These are phyloP conservation scores for Saccostrea cuccullata DNA, from an alignment of 1,140 invertebrate genomes.

Conservation along the genomic window DNA sequence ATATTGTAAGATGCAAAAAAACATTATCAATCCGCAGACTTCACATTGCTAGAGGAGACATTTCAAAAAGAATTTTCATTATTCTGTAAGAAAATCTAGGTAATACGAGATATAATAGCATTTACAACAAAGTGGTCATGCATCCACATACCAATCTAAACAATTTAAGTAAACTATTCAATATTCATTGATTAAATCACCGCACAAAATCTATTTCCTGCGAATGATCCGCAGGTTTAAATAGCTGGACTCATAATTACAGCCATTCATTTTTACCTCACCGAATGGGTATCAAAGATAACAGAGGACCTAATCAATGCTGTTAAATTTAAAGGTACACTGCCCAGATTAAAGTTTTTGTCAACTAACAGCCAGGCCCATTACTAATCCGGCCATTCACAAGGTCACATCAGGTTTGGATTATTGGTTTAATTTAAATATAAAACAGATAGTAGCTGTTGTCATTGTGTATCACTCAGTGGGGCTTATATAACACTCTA, in stretches of 20 bases:
- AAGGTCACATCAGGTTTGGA: neutral
- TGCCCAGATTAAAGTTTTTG: neutral
- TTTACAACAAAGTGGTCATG: neutral
- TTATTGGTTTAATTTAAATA: constrained; percentile 1
- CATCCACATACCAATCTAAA: neutral
- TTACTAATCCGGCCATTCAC: neutral
- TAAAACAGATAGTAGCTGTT: constrained; percentile 13
- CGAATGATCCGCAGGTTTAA: neutral
- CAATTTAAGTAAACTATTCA: neutral
- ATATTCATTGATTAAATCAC: neutral
- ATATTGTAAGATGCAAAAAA: too few relatives aligned
- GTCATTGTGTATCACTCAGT: neutral
- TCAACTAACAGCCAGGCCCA: neutral
- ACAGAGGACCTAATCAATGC: neutral
- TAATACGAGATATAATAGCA: neutral
- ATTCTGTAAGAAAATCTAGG: neutral
- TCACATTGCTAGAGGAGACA: too few relatives aligned
- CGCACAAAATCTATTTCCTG: neutral
- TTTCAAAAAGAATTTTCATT: too few relatives aligned
- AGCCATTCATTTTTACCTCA: constrained; percentile 18
- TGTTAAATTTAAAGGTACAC: constrained; percentile 5
- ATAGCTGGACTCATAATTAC: neutral
- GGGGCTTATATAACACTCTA: neutral
- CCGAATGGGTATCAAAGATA: neutral
- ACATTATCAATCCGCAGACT: too few relatives aligned